These are phyloP conservation scores for Carollia perspicillata DNA, from an alignment of 2,113 vertebrate genomes.

Conservation along the genomic window DNA sequence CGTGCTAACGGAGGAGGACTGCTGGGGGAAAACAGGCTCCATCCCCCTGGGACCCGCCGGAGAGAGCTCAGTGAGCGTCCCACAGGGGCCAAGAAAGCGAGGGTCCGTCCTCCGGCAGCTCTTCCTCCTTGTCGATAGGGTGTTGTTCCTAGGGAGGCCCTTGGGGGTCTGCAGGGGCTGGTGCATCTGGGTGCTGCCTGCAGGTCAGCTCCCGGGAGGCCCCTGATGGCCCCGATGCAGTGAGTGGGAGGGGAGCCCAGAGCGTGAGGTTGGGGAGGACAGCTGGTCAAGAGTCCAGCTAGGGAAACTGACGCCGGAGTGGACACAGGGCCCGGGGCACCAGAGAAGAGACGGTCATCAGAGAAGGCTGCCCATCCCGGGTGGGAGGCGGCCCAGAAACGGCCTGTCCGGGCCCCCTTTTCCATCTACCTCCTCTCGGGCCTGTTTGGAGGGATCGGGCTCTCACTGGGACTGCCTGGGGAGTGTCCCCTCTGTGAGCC, in stretches of 20 bases:
- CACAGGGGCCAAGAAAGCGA: neutral
- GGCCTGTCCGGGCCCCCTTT: fast-evolving
- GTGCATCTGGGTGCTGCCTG: neutral
- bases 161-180: too few relatives aligned
- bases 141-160: neutral
- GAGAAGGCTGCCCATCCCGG: neutral
- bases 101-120: too few relatives aligned
- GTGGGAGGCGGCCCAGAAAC: neutral
- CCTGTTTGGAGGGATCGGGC: neutral
- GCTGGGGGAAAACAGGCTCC: fast-evolving
- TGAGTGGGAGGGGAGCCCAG: neutral
- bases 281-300: neutral
- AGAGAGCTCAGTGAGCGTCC: neutral
- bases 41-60: neutral
- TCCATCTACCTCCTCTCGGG: neutral
- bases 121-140: neutral
- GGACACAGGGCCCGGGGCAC: neutral
- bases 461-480: neutral
- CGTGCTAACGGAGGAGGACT: neutral
- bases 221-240: fast-evolving
- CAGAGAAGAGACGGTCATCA: neutral
- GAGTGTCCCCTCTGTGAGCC: fast-evolving
- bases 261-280: neutral
- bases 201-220: neutral
- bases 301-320: neutral